These are phyloP conservation scores for Sminthurides aquaticus DNA, from an alignment of 2,888 invertebrate genomes.

Conservation along the genomic window DNA sequence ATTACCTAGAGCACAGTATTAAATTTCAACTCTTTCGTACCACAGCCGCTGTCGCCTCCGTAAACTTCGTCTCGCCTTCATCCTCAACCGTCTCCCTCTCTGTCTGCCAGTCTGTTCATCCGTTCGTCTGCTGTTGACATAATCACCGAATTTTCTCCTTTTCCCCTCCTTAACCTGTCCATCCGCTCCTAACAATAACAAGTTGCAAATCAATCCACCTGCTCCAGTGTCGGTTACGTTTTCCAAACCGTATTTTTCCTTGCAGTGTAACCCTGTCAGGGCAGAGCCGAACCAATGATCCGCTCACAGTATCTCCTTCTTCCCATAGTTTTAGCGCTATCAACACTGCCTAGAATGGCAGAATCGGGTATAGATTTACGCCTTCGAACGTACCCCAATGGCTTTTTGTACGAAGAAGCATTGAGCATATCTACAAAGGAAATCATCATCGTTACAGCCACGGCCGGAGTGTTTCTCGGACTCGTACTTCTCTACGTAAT, in stretches of 20 bases:
- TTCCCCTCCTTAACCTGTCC: too few species aligned
- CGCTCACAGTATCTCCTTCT: not conserved
- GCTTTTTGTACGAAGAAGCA: slow-evolving; percentile 15
- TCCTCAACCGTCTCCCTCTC: too few species aligned
- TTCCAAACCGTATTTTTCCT: too few species aligned
- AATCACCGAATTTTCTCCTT: not conserved
- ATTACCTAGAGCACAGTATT: not conserved
- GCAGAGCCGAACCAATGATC: not conserved
- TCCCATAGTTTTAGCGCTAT: not conserved
- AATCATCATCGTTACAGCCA: not conserved
- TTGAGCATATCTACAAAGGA: slow-evolving; percentile 10
- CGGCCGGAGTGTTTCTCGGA: not conserved
- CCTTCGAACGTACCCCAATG: slow-evolving; percentile 15
- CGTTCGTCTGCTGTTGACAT: not conserved
- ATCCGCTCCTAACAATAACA: too few species aligned
- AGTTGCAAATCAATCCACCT: too few species aligned
- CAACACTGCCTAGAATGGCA: not conserved
- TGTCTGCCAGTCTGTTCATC: too few species aligned
- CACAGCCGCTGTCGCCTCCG: too few species aligned
- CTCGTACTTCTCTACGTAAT: slow-evolving; percentile 7
- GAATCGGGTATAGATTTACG: slow-evolving; percentile 8
- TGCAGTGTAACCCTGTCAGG: too few species aligned
- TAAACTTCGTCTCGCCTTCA: too few species aligned
- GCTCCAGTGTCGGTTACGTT: too few species aligned
- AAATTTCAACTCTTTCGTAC: not conserved